Conservation (phyloP, 2,113 vertebrate species). For the Osmerus mordax region DNA sequence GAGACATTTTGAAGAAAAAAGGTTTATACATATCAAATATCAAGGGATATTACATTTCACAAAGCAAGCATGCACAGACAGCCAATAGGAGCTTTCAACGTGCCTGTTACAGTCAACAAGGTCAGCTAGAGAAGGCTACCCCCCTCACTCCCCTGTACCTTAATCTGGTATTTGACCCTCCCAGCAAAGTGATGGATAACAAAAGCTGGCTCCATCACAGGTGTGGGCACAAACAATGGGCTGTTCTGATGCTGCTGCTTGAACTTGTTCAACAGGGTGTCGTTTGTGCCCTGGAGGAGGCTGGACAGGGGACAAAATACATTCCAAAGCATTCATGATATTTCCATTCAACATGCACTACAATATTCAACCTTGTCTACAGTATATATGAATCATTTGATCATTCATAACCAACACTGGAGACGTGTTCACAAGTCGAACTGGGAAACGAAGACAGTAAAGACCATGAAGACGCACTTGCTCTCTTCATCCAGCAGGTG, state of each 20-base stretch:
- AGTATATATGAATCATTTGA: too few species aligned
- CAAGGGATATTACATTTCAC: too few species aligned
- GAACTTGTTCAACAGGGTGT: constrained; percentile 85
- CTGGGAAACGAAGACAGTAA: too few species aligned
- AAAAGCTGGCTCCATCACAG: constrained; percentile 81
- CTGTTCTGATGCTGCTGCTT: constrained; percentile 84
- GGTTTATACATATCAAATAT: too few species aligned
- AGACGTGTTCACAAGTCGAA: too few species aligned
- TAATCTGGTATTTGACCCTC: constrained; percentile 88
- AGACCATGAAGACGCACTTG: constrained; percentile 73
- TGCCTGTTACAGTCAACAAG: not conserved
- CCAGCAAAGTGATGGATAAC: constrained; percentile 89
- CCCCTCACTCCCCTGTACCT: constrained; percentile 66
- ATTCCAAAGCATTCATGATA: not conserved
- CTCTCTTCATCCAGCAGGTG: constrained; percentile 87
- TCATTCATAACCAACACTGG: too few species aligned
- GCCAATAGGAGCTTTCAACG: not conserved
- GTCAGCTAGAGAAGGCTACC: not conserved
- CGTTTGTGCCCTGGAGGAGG: constrained; percentile 81
- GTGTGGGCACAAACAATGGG: constrained; percentile 79
- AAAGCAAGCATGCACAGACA: not conserved
- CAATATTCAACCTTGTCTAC: not conserved
- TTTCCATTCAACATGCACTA: not conserved
- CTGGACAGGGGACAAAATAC: constrained; percentile 57
- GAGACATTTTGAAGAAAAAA: not conserved